Evolutionary conservation across 2,797 vertebrate species (phyloP).

Genomic region (Antrozous pallidus): DNA sequence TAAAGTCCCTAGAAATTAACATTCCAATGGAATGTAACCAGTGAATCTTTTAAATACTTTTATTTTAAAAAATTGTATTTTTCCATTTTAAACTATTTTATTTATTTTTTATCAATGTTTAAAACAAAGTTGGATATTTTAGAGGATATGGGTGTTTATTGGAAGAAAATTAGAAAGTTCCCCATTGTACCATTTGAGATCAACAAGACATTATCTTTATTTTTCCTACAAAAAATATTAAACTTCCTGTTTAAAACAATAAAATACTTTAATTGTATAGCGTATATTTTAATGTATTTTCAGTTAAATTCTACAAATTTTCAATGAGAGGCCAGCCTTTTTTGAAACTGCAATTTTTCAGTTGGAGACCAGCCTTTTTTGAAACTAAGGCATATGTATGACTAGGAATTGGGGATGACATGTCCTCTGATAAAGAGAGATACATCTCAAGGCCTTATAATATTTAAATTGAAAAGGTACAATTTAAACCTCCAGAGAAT

Average conservation of each 20-base stretch:
- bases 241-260: not conserved
- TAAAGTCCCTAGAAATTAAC: not conserved
- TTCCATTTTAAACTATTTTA: not conserved
- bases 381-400: not conserved
- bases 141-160: not conserved
- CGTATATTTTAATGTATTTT: not conserved
- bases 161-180: not conserved
- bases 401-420: not conserved
- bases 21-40: not conserved
- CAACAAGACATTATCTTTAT: not conserved
- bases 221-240: not conserved
- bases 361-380: not conserved
- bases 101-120: not conserved
- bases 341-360: not conserved
- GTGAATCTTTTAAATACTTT: not conserved
- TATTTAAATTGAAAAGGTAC: not conserved
- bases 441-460: not conserved
- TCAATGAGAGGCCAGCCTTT: not conserved
- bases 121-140: not conserved
- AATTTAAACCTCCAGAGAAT: not conserved
- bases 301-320: not conserved
- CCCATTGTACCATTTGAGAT: not conserved
- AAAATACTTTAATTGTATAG: not conserved
- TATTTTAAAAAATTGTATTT: not conserved
- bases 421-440: not conserved